Base-by-base conservation (phyloP, 2,888 invertebrate genomes). In the Eristalinus sepulchralis region DNA sequence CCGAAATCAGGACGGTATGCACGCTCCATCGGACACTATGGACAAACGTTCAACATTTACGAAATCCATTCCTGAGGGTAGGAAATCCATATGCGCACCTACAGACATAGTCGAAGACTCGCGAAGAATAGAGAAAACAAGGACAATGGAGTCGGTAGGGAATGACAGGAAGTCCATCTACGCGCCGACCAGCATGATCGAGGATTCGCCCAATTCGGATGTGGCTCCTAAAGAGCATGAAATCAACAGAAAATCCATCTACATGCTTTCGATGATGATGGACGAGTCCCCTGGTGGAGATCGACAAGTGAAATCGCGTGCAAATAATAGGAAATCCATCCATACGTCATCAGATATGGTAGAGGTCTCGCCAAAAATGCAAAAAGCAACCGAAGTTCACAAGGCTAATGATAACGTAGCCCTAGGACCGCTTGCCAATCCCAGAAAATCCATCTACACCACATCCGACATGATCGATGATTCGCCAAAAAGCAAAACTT, bases 131-230 rank as follows among this genome's bases (percentile, higher is more conserved):
- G 8, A n/a, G 47, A 47, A 17, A 1, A 17, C 17, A 47, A 17
- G 27, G 5, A 5, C 27, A 27, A 5, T 27, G 5, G 27, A 5
- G 5, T 3, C 5, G 27, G 2, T 3, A 27, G 27, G 27, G 27
- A 27, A 27, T 5, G 5, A 72, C 6, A 70, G 83, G 0, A 34
- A 68, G 9, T 80, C 83, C 1, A 55, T 71, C 53, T 75, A 83
- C 22, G 70, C 59, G 5, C 33, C 75, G 1, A 11, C 17, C 6
- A 75, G 79, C 55, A 80, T 83, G n/a, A 11, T 71, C 20, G 83
- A 80, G 31, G 83, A 83, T 22, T 68, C 68, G 27, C 68, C 68
- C 11, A 53, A 77, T 5, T 17, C 27, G 27, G 39, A 39, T 13
- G 39, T 5, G n/a, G 47, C 8, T 17, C 6, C 2, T 8, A 8